A percentile compares a stretch with the other conserved stretches of the same genome.
phyloP scores from a whole-genome alignment of 1,140 invertebrate species.

The Zaprionus kolodkinae region DNA sequence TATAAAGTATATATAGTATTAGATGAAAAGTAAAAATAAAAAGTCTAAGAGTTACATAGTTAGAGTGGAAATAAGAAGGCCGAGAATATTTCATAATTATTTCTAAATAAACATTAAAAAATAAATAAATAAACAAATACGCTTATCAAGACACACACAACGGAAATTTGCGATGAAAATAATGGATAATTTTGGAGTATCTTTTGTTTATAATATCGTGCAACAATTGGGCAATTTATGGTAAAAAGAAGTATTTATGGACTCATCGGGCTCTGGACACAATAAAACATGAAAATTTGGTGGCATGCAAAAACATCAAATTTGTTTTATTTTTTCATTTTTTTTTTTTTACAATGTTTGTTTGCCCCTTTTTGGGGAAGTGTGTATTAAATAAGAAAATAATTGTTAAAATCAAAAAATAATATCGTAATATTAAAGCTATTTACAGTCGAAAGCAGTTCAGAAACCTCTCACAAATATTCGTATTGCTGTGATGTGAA shows the following conservation, averaged over 20 bases:
- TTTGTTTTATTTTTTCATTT: conserved; percentile 1
- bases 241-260: conserved; percentile 5
- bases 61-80: conserved; percentile 16
- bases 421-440: conserved; percentile 48
- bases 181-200: conserved; percentile 21
- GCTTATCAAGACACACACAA: conserved; percentile 37
- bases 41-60: conserved; percentile 29
- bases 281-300: conserved; percentile 34
- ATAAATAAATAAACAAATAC: conserved; percentile 23
- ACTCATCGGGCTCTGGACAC: background rate
- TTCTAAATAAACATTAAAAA: conserved; percentile 4
- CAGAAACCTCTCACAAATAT: conserved; percentile 78
- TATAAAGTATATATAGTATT: conserved; percentile 13
- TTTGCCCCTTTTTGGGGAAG: conserved; percentile 10
- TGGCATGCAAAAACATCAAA: conserved; percentile 49
- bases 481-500: conserved; percentile 72
- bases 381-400: background rate
- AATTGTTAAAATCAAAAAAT: conserved; percentile 3
- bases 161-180: conserved; percentile 21
- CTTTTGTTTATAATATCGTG: conserved; percentile 28
- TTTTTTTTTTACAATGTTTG: conserved; percentile 25
- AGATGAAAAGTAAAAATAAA: conserved; percentile 17
- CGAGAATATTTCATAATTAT: conserved; percentile 11
- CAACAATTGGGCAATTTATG: conserved; percentile 39
- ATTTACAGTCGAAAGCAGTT: conserved; percentile 63